Percentiles rank a stretch among this genome's conserved stretches.
phyloP scores from a whole-genome alignment of 2,797 vertebrate genomes.

The Pangasius djambal region DNA sequence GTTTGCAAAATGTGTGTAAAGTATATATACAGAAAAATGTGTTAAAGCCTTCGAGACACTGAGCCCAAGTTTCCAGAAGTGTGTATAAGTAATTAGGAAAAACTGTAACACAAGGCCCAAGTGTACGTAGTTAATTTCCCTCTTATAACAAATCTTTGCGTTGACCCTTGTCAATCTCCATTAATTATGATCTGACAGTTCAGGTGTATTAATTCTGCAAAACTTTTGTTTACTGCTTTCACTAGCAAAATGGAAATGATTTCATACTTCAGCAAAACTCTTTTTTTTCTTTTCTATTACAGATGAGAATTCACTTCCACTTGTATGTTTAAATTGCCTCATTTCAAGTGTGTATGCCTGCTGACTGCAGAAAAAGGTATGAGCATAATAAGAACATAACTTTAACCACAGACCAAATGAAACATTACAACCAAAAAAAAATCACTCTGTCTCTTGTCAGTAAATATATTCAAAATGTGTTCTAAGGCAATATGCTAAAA shows the following conservation, averaged over 20 bases:
- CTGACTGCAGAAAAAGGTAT: conserved; percentile 52
- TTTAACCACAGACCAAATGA: conserved; percentile 15
- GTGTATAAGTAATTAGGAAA: not conserved
- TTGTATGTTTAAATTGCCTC: conserved; percentile 53
- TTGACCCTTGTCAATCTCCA: not conserved
- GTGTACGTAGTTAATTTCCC: not conserved
- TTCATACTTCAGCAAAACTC: conserved; percentile 48
- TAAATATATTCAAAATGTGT: conserved; percentile 15
- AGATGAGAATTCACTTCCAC: conserved; percentile 54
- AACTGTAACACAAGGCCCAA: not conserved
- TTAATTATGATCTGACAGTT: not conserved
- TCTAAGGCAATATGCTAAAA: not conserved
- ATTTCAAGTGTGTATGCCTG: conserved; percentile 49
- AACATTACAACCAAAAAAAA: conserved; percentile 1
- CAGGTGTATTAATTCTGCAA: not conserved
- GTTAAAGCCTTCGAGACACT: not conserved
- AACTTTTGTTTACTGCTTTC: not conserved
- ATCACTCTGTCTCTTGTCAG: not conserved
- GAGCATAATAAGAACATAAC: conserved; percentile 30
- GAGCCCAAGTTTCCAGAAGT: not conserved
- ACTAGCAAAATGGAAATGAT: conserved; percentile 45
- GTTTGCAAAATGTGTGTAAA: not conserved
- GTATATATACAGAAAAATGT: not conserved
- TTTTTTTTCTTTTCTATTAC: conserved; percentile 54
- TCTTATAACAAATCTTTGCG: not conserved